Evolutionary conservation across 2,888 invertebrate species (phyloP), one percentile per base, ranked within the genome.

Genomic region (Chrysolina oricalcia): DNA sequence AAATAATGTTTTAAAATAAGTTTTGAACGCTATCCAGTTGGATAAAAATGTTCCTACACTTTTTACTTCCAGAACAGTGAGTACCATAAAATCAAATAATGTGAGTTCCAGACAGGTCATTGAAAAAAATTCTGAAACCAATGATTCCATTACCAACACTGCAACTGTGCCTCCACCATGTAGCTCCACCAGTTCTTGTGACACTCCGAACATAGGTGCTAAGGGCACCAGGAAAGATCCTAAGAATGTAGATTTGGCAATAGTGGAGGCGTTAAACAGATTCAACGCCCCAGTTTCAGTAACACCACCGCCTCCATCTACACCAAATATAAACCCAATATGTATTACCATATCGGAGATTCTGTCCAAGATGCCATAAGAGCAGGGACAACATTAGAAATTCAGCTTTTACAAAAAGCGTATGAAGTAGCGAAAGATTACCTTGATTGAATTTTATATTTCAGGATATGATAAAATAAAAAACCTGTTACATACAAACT

Each of bases 401-500:
- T 73, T 19, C 17, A 73, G 35, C 43, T 73, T n/a, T 27, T 73
- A 10, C 48, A 68, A 17, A 27, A 21, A 27, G 41, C 56, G 46
- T 73, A 63, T 73, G 63, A 67, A 17, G 67, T 62, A 63, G 71
- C 74, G 10, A 71, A 71, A 68, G 46, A 66, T 63, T 71, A 46
- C 70, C 40, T 68, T 5, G 23, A 70, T 27, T 68, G 43, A 43
- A 11, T 43, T 43, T 23, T 35, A 41, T 41, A 19, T 56, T 19
- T 59, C 41, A 59, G 3, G n/a, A 21, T 35, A 59, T 69, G 35
- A 17, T 17, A 15, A 53, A 68, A 70, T 46, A 70, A 70, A 70
- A 67, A 48, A 67, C 41, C 19, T 13, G 1, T 35, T 27, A 40
- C 35, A 63, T 63, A n/a, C 17, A 40, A 35, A 13, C 17, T 63